A percentile compares a stretch with the other conserved stretches of the same genome.
These are phyloP conservation scores for Scolopax mira DNA, from an alignment of 2,113 vertebrate genomes.

Conservation along the genomic window DNA sequence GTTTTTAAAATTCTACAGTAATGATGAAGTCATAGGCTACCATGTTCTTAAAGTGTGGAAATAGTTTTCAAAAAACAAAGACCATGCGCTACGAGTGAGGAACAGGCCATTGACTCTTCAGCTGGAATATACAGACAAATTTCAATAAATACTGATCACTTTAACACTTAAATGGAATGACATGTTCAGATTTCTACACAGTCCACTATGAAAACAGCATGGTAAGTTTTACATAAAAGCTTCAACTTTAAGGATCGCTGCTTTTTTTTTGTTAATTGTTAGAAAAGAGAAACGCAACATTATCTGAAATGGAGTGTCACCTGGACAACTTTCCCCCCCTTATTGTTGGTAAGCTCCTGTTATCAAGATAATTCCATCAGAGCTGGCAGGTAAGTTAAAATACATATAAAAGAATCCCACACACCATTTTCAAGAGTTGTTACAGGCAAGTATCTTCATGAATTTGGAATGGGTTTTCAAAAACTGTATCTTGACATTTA, in stretches of 20 bases:
- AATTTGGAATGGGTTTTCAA: constrained; percentile 48
- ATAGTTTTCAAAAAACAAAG: constrained; percentile 35
- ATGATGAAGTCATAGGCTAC: not conserved
- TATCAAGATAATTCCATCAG: not conserved
- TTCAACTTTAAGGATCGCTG: constrained; percentile 20
- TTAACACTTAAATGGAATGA: constrained; percentile 60
- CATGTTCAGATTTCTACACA: constrained; percentile 11
- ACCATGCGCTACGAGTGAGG: constrained; percentile 46
- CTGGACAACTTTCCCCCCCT: not conserved
- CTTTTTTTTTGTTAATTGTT: not conserved
- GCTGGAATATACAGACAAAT: constrained; percentile 31
- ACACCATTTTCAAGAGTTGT: not conserved
- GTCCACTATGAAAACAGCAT: constrained; percentile 1
- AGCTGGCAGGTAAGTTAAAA: constrained; percentile 34
- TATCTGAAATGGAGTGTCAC: constrained; percentile 28
- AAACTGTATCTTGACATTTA: constrained; percentile 32
- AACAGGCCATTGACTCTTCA: constrained; percentile 19
- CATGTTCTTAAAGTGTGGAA: constrained; percentile 27
- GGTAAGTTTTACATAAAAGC: constrained; percentile 54
- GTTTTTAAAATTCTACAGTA: constrained; percentile 59
- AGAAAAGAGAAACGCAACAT: constrained; percentile 31
- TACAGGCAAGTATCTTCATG: constrained; percentile 7
- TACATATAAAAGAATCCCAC: constrained; percentile 34
- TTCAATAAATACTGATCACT: constrained; percentile 48
- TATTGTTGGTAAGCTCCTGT: not conserved